These are phyloP conservation scores for Atherinosoma microstoma DNA, from an alignment of 2,797 vertebrate genomes.

Conservation along the genomic window DNA sequence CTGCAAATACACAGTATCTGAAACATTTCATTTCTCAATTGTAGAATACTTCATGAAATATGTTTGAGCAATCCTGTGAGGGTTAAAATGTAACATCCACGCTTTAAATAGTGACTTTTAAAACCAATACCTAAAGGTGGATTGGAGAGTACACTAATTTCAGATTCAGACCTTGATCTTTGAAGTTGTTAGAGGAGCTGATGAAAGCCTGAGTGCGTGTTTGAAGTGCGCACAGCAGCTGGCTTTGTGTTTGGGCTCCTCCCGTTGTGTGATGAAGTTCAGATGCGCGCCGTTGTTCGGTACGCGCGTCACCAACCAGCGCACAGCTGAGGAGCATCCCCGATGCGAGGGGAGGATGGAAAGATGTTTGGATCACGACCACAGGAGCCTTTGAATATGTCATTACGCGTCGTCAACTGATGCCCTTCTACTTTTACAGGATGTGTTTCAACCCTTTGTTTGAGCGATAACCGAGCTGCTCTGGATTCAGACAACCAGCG, in stretches of 20 bases:
- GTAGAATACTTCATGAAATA: neutral
- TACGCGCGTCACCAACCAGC: slow-evolving; percentile 64
- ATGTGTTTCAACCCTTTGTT: slow-evolving; percentile 24
- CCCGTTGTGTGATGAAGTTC: slow-evolving; percentile 76
- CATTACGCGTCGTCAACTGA: slow-evolving; percentile 17
- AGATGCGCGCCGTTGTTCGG: slow-evolving; percentile 63
- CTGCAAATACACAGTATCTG: slow-evolving; percentile 2
- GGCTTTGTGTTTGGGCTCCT: slow-evolving; percentile 74
- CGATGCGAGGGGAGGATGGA: slow-evolving; percentile 60
- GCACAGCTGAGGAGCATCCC: slow-evolving; percentile 66
- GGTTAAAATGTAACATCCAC: neutral
- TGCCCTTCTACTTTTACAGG: slow-evolving; percentile 30
- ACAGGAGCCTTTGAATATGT: slow-evolving; percentile 44
- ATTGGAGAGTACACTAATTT: neutral
- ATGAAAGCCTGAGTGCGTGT: slow-evolving; percentile 45
- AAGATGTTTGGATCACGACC: slow-evolving; percentile 60
- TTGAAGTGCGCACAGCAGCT: slow-evolving; percentile 67
- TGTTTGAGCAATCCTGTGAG: neutral
- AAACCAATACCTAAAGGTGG: slow-evolving; percentile 2
- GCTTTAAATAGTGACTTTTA: neutral
- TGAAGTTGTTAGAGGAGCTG: slow-evolving; percentile 29
- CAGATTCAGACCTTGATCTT: slow-evolving; percentile 9
- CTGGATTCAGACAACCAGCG: slow-evolving; percentile 28
- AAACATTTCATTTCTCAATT: neutral
- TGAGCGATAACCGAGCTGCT: slow-evolving; percentile 35